phyloP scores from a whole-genome alignment of 2,797 vertebrate species.

The Emydoidea blandingii region DNA sequence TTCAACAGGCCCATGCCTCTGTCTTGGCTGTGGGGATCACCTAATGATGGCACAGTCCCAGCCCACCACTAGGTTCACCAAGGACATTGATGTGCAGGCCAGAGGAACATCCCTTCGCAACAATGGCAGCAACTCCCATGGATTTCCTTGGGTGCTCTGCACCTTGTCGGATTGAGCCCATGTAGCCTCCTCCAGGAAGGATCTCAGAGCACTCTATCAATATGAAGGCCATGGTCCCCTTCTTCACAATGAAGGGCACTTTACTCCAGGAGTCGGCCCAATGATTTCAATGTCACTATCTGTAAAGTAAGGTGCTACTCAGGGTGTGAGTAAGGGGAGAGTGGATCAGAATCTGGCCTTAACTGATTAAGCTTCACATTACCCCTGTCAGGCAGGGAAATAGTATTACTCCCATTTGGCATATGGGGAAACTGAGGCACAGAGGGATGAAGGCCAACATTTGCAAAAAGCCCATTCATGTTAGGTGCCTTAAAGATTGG shows the following conservation, averaged over 20 bases:
- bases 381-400: too few relatives aligned
- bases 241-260: neutral
- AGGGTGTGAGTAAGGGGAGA: neutral
- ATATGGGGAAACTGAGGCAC: neutral
- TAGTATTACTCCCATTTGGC: neutral
- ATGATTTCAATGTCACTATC: neutral
- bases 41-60: neutral
- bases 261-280: neutral
- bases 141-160: neutral
- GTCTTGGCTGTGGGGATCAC: neutral
- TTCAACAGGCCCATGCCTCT: neutral
- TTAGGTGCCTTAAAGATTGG: neutral
- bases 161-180: neutral
- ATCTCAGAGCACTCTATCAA: neutral
- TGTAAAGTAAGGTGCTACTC: neutral
- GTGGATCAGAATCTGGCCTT: neutral
- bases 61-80: neutral
- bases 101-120: neutral
- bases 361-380: neutral
- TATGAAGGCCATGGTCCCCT: neutral
- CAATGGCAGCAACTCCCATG: neutral
- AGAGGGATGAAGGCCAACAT: neutral
- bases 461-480: too few relatives aligned
- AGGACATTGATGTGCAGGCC: neutral
- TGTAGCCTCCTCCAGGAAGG: neutral